phyloP scores from a whole-genome alignment of 2,888 invertebrate species.

The Lochmaea crataegi region DNA sequence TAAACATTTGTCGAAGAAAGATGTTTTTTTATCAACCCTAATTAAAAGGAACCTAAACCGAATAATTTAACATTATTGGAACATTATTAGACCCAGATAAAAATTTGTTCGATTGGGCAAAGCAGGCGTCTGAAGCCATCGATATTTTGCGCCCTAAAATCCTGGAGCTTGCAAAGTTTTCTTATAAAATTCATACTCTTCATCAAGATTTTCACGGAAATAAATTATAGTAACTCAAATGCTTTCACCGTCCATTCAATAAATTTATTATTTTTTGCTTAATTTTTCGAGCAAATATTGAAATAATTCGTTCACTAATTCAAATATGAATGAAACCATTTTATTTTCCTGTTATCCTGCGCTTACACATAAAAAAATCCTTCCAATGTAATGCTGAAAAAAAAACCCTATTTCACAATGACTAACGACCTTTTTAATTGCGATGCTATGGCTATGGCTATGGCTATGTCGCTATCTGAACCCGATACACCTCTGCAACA shows the following conservation, averaged over 20 bases:
- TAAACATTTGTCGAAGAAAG: no score
- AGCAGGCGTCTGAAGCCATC: no score
- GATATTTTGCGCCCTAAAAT: no score
- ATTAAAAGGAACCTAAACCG: no score
- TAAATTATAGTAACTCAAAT: no score
- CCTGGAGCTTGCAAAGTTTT: no score
- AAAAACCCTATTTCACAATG: slow-evolving; percentile 9
- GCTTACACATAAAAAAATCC: not conserved
- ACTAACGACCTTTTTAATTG: slow-evolving; percentile 17
- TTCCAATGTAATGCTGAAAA: not conserved
- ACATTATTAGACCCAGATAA: no score
- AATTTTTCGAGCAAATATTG: not conserved
- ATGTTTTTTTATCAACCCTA: no score
- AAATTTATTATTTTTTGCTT: not conserved
- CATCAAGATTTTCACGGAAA: no score
- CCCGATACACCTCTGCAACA: not conserved
- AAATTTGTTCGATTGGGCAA: no score
- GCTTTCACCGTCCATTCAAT: not conserved
- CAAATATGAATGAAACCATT: not conserved
- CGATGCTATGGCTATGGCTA: not conserved
- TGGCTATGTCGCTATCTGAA: slow-evolving; percentile 8
- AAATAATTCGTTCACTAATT: not conserved
- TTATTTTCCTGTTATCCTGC: not conserved
- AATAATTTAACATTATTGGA: no score
- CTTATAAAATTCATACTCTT: no score